Percentiles rank a stretch among this genome's conserved stretches.
These are phyloP conservation scores for Macrochelys suwanniensis DNA, from an alignment of 2,797 vertebrate genomes.

Conservation along the genomic window DNA sequence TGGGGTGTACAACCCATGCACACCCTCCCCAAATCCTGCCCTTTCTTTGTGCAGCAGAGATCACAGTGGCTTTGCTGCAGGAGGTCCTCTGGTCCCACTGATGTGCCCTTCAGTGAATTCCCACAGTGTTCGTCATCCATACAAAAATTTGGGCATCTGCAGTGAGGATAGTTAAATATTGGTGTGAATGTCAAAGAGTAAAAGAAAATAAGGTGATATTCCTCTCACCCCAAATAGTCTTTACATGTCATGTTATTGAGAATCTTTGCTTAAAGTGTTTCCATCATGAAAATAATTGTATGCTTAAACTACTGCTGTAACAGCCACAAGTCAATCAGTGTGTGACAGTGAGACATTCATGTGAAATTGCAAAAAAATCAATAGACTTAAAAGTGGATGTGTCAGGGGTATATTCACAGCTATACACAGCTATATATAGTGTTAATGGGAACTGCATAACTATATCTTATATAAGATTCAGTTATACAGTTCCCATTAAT, in stretches of 20 bases:
- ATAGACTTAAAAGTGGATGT: neutral
- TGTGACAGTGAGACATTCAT: neutral
- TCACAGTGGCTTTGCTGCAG: neutral
- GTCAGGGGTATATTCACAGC: neutral
- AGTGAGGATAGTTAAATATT: neutral
- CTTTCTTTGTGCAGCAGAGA: neutral
- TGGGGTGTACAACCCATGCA: neutral
- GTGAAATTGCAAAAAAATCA: neutral
- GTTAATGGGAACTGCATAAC: neutral
- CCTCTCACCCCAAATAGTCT: neutral
- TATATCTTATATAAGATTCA: neutral
- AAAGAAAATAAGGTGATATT: neutral
- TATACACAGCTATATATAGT: neutral
- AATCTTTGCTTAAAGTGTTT: neutral
- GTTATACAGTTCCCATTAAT: neutral
- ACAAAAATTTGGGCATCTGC: neutral
- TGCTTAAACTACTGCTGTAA: neutral
- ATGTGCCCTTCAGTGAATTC: neutral
- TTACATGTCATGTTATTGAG: neutral
- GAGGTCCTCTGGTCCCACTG: neutral
- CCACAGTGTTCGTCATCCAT: neutral
- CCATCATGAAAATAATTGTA: neutral
- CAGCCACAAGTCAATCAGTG: neutral
- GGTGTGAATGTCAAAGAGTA: neutral
- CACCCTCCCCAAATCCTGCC: neutral